A percentile compares a stretch with the other conserved stretches of the same genome.
phyloP scores from a whole-genome alignment of 2,888 invertebrate genomes.

The Hartigia nigra region DNA sequence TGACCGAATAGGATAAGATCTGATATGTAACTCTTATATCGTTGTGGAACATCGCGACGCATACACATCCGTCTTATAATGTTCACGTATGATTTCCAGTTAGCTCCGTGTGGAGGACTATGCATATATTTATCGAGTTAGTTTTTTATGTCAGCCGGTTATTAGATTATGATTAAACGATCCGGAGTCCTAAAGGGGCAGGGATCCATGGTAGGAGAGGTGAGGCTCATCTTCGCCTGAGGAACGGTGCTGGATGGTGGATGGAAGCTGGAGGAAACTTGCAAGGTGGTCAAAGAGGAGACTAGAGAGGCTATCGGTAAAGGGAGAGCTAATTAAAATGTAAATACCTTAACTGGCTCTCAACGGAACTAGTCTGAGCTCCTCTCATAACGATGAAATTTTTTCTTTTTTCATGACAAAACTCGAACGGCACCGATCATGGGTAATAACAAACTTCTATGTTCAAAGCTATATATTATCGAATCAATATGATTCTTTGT shows the following conservation, averaged over 20 bases:
- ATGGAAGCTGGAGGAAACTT: conserved; percentile 2
- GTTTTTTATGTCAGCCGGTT: conserved; percentile 65
- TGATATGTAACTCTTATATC: not conserved
- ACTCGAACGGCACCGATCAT: not conserved
- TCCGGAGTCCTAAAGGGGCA: conserved; percentile 44
- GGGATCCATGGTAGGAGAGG: conserved; percentile 27
- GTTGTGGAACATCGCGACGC: not conserved
- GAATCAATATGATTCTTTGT: not conserved
- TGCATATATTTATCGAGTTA: conserved; percentile 57
- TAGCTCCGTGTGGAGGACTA: conserved; percentile 8
- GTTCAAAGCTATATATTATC: not conserved
- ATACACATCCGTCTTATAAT: not conserved
- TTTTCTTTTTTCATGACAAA: conserved; percentile 42
- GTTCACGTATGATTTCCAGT: not conserved
- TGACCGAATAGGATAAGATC: not conserved
- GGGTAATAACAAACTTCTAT: not conserved
- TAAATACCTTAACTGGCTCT: conserved; percentile 57
- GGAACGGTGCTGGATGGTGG: not conserved
- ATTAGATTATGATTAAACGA: conserved; percentile 66
- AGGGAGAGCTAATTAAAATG: conserved; percentile 63
- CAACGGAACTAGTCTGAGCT: conserved; percentile 38
- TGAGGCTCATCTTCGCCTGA: not conserved
- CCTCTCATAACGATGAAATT: conserved; percentile 28
- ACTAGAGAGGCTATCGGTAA: conserved; percentile 29
- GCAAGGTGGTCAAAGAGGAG: conserved; percentile 22